Evolutionary conservation across 53 echinoderm and acorn worm species (phyloP).

Genomic region (Patiria pectinifera): DNA sequence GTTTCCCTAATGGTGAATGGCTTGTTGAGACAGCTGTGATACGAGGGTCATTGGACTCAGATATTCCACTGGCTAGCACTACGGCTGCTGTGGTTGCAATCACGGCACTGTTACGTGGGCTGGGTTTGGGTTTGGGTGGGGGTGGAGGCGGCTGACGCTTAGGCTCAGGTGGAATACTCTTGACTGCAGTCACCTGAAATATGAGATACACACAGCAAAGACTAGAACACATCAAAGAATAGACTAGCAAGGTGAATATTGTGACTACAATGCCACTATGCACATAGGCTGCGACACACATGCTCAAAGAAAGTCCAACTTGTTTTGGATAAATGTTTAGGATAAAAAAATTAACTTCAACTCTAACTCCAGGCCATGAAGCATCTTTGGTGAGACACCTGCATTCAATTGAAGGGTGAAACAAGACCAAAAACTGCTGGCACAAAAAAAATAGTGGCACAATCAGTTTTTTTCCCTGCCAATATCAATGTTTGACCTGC

Average conservation of each 20-base stretch:
- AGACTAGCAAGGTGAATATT: too few species aligned
- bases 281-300: neutral
- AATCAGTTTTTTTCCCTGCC: too few species aligned
- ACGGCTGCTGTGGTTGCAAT: neutral
- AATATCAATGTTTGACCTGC: too few species aligned
- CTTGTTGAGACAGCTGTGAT: conserved; percentile 27
- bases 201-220: neutral
- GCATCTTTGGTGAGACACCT: too few species aligned
- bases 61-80: neutral
- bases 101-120: conserved; percentile 6
- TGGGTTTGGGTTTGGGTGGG: conserved; percentile 75
- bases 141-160: conserved; percentile 73
- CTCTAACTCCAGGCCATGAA: too few species aligned
- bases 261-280: too few species aligned
- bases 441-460: too few species aligned
- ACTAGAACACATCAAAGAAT: neutral
- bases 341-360: too few species aligned
- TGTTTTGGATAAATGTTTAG: too few species aligned
- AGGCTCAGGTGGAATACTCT: conserved; percentile 71
- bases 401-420: too few species aligned
- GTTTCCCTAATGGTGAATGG: conserved; percentile 46
- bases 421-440: too few species aligned
- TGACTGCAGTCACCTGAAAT: conserved; percentile 47
- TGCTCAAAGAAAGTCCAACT: too few species aligned
- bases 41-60: conserved; percentile 26